Evolutionary conservation across 2,888 invertebrate genomes (phyloP).

Genomic region (Halictus ligatus): DNA sequence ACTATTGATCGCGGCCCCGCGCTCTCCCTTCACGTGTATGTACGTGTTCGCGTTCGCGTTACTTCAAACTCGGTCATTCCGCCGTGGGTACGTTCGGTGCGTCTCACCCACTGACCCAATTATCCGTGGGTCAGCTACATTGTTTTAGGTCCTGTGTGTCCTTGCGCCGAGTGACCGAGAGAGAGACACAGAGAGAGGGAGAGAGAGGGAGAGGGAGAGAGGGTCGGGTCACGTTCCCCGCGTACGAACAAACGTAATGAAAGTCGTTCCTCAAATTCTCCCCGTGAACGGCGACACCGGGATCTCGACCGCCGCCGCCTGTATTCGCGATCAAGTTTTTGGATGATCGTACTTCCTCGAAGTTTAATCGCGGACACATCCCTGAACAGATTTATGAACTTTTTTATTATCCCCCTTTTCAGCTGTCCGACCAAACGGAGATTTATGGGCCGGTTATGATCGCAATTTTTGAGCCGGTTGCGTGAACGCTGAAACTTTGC

Average conservation of each 20-base stretch:
- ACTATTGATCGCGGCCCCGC: slow-evolving; percentile 63
- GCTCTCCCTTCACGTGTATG: not conserved
- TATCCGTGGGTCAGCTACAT: slow-evolving; percentile 54
- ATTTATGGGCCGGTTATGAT: not conserved
- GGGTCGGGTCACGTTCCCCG: slow-evolving; percentile 19
- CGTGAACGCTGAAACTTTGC: not conserved
- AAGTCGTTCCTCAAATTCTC: slow-evolving; percentile 43
- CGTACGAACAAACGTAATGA: slow-evolving; percentile 8
- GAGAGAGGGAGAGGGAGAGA: not conserved
- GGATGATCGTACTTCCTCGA: not conserved
- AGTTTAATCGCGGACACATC: slow-evolving; percentile 26
- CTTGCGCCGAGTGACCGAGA: not conserved
- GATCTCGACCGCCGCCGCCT: not conserved
- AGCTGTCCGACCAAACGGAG: not conserved
- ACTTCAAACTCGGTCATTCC: slow-evolving; percentile 68
- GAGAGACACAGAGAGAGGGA: not conserved
- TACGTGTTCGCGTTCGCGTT: slow-evolving; percentile 43
- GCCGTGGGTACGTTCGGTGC: slow-evolving; percentile 45
- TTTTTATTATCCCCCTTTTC: not conserved
- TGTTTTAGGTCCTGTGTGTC: slow-evolving; percentile 60
- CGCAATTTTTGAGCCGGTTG: slow-evolving; percentile 3
- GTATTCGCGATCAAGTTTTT: slow-evolving; percentile 5
- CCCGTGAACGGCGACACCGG: not conserved
- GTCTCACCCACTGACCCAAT: slow-evolving; percentile 74
- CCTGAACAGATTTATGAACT: slow-evolving; percentile 22